Evolutionary conservation across 2,888 invertebrate species (phyloP), one percentile per base, ranked within the genome.

Genomic region (Oscheius sp.): DNA sequence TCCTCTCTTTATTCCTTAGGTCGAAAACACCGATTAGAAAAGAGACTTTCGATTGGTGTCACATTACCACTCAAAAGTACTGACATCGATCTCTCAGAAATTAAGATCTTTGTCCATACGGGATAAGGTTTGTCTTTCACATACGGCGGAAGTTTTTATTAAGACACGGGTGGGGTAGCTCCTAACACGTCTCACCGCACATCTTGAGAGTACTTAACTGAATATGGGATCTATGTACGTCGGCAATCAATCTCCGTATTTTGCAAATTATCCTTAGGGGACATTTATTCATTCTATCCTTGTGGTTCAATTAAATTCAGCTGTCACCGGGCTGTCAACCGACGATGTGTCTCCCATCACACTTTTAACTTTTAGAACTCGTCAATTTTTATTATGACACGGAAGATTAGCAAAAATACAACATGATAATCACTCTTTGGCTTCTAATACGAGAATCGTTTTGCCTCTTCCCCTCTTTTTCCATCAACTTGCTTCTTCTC

Each of bases 51-150:
- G 33, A 54, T 54, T 20, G 59, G 59, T 59, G 59, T 59, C 59
- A 59, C 44, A 59, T 59, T 59, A 59, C 59, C 59, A 44, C 59
- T 59, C 59, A 44, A 59, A 59, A 59, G 44, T 59, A 59, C 59
- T 24, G 41, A 14, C 24, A 41, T n/a, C 26, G 44, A 41, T 28
- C 59, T 41, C 14, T 30, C 26, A n/a, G 32, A 54, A 54, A 30
- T 54, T 54, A 54, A 12, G 14, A 47, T 20, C 22, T 4, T 47
- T 22, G 12, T 6, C 4, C 22, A 12, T 3, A 36, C 8, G 36
- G 47, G 47, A n/a, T 47, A 12, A 20, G n/a, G 47, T 47, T 47
- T 47, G 47, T 47, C 24, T 8, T 45, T 17, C 17, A 22, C n/a
- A n/a, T n/a, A n/a, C n/a, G n/a, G n/a, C n/a, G n/a, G n/a, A n/a